Conservation (phyloP, 2,113 vertebrate genomes). For the Tringa solitaria region DNA sequence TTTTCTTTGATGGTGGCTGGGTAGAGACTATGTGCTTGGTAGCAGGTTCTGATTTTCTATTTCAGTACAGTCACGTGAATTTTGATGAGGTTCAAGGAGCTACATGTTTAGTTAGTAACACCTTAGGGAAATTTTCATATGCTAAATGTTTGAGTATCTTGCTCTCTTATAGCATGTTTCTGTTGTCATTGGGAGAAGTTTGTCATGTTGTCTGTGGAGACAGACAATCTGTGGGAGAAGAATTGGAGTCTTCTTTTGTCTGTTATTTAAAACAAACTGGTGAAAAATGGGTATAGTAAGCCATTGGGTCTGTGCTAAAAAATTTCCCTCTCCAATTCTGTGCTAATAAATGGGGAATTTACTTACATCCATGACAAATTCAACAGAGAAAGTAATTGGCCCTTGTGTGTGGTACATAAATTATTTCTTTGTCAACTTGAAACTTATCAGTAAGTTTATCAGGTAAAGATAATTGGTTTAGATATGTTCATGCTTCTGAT, state of each 20-base stretch:
- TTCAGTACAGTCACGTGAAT: background rate
- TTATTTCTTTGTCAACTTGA: background rate
- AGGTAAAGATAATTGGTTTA: background rate
- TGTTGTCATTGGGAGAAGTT: background rate
- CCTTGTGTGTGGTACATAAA: background rate
- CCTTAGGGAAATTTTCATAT: background rate
- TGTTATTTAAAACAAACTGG: background rate
- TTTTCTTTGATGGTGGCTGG: background rate
- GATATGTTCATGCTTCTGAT: background rate
- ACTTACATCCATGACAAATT: slow-evolving; percentile 29
- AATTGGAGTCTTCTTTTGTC: background rate
- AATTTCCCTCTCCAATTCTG: background rate
- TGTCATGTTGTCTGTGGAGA: too few species aligned
- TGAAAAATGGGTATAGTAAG: background rate
- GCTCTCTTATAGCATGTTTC: background rate
- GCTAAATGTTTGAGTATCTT: background rate
- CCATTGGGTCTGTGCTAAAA: background rate
- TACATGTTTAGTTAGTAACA: background rate
- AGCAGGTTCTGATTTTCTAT: background rate
- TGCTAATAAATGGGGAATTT: slow-evolving; percentile 16
- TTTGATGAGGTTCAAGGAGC: background rate
- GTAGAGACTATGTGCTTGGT: background rate
- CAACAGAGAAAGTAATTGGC: slow-evolving; percentile 7
- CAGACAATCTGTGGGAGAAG: background rate
- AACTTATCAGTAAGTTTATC: slow-evolving; percentile 1